Percentiles rank a stretch among this genome's conserved stretches.
Conservation (phyloP, 2,888 invertebrate genomes). For the Autographa gamma region DNA sequence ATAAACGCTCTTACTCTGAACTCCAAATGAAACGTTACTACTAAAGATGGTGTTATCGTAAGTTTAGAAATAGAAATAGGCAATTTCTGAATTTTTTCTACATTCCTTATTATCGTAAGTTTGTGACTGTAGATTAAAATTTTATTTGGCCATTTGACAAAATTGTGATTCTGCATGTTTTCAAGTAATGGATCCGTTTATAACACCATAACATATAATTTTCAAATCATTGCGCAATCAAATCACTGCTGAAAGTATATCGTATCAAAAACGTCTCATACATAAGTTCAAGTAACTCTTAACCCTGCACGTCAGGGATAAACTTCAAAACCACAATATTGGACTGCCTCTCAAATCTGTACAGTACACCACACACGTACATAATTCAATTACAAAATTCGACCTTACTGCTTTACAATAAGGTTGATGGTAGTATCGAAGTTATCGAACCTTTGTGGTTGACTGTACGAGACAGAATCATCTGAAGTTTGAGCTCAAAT, state of each 20-base stretch:
- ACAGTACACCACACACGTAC: background rate
- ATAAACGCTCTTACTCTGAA: background rate
- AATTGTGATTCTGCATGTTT: too few relatives aligned
- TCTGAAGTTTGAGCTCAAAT: slow-evolving; percentile 2
- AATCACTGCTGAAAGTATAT: too few relatives aligned
- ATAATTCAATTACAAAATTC: background rate
- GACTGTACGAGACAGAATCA: slow-evolving; percentile 1
- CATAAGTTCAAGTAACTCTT: background rate
- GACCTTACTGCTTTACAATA: background rate
- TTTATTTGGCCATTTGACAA: too few relatives aligned
- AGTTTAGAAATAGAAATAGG: too few relatives aligned
- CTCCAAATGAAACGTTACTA: background rate
- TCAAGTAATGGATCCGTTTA: too few relatives aligned
- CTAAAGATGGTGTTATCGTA: background rate
- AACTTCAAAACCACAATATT: slow-evolving; percentile 13
- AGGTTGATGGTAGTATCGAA: background rate
- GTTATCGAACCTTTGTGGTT: background rate
- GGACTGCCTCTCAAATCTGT: slow-evolving; percentile 18
- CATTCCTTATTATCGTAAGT: too few relatives aligned
- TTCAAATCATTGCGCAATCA: too few relatives aligned
- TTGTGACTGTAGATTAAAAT: too few relatives aligned
- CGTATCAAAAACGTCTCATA: background rate
- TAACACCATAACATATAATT: too few relatives aligned
- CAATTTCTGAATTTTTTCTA: too few relatives aligned
- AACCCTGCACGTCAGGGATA: slow-evolving; percentile 8